Base-by-base conservation (phyloP, 1,140 invertebrate genomes). In the Eufriesea mexicana region DNA sequence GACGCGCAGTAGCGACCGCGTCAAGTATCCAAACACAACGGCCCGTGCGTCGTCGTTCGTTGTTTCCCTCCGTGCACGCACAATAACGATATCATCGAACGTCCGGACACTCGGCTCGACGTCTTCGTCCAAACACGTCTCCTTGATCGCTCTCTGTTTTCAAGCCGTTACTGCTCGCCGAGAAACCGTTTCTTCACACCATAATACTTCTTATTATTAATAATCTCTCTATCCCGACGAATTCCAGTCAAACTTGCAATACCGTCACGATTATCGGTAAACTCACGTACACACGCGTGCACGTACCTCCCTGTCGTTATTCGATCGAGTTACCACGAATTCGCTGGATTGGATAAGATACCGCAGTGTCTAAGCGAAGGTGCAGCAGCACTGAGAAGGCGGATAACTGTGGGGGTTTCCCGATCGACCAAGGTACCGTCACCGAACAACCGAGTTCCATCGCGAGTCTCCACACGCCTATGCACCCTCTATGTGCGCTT, bases 21-120 rank as follows among this genome's bases (percentile, higher is more conserved):
- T 85, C 89, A 86, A 84, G 83, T 88, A 91, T 86, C 90, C 75
- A 83, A 90, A 89, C 83, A 86, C 86, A 90, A 89, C 86, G 86
- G 62, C 79, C 84, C 75, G 87, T 75, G 68, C 6, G 5, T 35
- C 71, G 81, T 84, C 82, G 79, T 84, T 88, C 81, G 66, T 80
- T 79, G 88, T 90, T 72, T 85, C 75, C 86, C 78, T 85, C 86
- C 75, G 49, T 86, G 78, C 77, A 47, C 70, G 9, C 85, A 62
- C 80, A 28, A 23, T 28, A 23, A 25, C 74, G 57, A 76, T 64
- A 80, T 61, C 61, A 79, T 80, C n/a, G 70, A 81, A n/a, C 61
- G 42, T 64, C 62, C 47, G 25, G 18, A 16, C 23, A 57, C 61
- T 78, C 28, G 7, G 10, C 49, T 23, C 16, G 28, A 70, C 35